Conservation (phyloP, 2,113 vertebrate genomes). For the Mustelus asterias region DNA sequence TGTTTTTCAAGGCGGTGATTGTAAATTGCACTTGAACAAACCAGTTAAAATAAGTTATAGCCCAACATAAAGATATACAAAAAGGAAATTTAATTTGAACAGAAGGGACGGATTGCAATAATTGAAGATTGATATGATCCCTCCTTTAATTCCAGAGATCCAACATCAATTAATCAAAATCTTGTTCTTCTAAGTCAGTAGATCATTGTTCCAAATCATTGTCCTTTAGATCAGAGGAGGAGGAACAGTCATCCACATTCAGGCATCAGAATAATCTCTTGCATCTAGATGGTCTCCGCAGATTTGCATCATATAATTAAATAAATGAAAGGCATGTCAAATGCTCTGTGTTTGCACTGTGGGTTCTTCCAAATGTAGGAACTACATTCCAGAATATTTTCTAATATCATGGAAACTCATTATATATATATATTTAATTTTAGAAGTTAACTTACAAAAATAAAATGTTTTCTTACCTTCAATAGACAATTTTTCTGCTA, state of each 20-base stretch:
- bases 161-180: not conserved
- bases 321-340: not conserved
- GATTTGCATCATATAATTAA: not conserved
- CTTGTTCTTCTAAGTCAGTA: not conserved
- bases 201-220: not conserved
- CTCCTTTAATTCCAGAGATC: not conserved
- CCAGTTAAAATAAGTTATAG: not conserved
- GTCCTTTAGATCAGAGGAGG: not conserved
- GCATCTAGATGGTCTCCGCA: not conserved
- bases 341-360: not conserved
- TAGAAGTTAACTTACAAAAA: not conserved
- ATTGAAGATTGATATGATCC: not conserved
- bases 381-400: conserved; percentile 16
- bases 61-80: not conserved
- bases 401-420: not conserved
- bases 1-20: not conserved
- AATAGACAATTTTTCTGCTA: not conserved
- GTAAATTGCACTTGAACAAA: not conserved
- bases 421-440: not conserved
- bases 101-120: not conserved
- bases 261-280: not conserved
- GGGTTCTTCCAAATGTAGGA: not conserved
- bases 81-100: not conserved
- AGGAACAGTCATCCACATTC: not conserved
- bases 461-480: not conserved